Evolutionary conservation across 2,888 invertebrate genomes (phyloP).

Genomic region (Melieria crassipennis): DNA sequence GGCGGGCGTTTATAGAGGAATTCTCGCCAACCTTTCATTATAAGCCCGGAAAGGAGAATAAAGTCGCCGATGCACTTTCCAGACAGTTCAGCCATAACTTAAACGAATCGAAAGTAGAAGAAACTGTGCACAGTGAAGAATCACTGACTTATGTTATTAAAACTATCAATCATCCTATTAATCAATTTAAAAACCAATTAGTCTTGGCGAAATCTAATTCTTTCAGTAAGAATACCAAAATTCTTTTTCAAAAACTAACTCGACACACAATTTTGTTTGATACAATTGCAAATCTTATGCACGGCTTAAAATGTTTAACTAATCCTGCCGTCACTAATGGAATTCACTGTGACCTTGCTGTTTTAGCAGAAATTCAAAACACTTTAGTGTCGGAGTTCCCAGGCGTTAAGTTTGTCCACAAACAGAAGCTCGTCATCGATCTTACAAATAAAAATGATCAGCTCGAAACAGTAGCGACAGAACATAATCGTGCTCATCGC

Average conservation of each 20-base stretch:
- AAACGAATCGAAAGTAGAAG: not conserved
- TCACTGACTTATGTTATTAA: constrained; percentile 31
- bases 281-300: constrained; percentile 18
- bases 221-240: constrained; percentile 33
- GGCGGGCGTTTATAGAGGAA: constrained; percentile 40
- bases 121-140: constrained; percentile 31
- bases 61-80: constrained; percentile 39
- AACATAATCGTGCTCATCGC: constrained; percentile 36
- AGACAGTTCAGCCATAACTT: constrained; percentile 36
- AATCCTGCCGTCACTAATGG: constrained; percentile 35
- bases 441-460: constrained; percentile 36
- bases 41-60: constrained; percentile 39
- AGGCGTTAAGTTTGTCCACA: constrained; percentile 35
- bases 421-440: constrained; percentile 32
- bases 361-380: constrained; percentile 22
- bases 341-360: constrained; percentile 28
- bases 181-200: constrained; percentile 37
- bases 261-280: constrained; percentile 24
- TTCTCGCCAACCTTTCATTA: constrained; percentile 35
- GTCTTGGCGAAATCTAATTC: constrained; percentile 6
- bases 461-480: constrained; percentile 30
- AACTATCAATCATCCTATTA: constrained; percentile 26
- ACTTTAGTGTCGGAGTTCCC: constrained; percentile 20
- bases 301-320: constrained; percentile 23
- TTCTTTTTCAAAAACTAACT: constrained; percentile 33